These are phyloP conservation scores for Heliconius cydno DNA, from an alignment of 2,888 invertebrate genomes.

Conservation along the genomic window DNA sequence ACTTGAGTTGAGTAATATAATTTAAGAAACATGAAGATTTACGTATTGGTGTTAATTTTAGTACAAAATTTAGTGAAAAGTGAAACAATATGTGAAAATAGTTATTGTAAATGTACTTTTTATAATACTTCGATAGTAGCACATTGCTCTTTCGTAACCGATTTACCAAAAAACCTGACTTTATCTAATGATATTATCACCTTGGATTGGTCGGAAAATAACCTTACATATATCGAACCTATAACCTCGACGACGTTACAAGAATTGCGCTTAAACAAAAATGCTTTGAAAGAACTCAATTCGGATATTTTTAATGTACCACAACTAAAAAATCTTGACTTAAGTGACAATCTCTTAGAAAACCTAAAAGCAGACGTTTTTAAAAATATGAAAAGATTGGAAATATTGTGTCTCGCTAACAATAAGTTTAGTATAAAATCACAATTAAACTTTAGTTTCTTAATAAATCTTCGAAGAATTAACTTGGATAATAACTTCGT, in stretches of 20 bases:
- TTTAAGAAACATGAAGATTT: constrained; percentile 10
- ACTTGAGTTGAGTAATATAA: not conserved
- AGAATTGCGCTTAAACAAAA: constrained; percentile 61
- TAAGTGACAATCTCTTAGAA: constrained; percentile 67
- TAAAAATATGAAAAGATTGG: constrained; percentile 61
- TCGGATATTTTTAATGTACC: constrained; percentile 61
- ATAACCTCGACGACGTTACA: constrained; percentile 59
- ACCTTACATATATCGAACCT: constrained; percentile 58
- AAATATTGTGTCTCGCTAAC: constrained; percentile 68
- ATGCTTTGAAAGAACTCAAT: constrained; percentile 59
- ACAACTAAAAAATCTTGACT: constrained; percentile 63
- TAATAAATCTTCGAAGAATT: constrained; percentile 66
- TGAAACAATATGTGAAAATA: constrained; percentile 26
- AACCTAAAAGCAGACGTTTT: constrained; percentile 67
- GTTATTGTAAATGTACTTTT: constrained; percentile 39
- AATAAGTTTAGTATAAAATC: constrained; percentile 68
- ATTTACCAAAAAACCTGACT: constrained; percentile 45
- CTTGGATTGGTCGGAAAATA: constrained; percentile 66
- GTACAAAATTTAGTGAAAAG: not conserved
- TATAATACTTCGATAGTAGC: constrained; percentile 60
- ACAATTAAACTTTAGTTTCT: constrained; percentile 64
- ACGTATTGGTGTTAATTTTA: constrained; percentile 6
- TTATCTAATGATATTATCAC: constrained; percentile 59
- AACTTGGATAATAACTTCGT: constrained; percentile 71
- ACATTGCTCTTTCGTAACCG: constrained; percentile 62